Evolutionary conservation across 2,888 invertebrate species (phyloP), one percentile per base, ranked within the genome.

Genomic region (Drosophila ustulata): DNA sequence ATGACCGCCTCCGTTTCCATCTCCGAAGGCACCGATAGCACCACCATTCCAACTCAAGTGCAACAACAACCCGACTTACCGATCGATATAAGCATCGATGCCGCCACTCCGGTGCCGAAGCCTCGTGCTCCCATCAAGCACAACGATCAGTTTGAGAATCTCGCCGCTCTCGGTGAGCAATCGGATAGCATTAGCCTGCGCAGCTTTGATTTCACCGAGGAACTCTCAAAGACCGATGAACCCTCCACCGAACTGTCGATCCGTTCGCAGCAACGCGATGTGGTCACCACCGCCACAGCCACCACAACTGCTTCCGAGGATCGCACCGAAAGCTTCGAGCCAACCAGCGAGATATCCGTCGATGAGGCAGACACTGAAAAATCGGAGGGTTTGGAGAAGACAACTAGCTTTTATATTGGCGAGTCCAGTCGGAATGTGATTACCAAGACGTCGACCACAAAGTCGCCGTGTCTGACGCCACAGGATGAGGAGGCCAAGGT

Each of bases 401-500:
- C 78, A 45, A 91, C 91, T 0, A 91, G 91, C 61, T 92, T 93
- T 50, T 93, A 92, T 62, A 93, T 93, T 45, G 93, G 93, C 0
- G 93, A 93, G 71, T 92, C 92, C 1, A 92, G 92, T 56, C 86
- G 85, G 1, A 92, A 93, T 82, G 88, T 93, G 1, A 93, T 93
- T 30, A 91, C 72, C 2, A 92, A 91, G 74, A 91, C 92, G 1
- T 82, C 90, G 7, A 41, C 39, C 25, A 81, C 88, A 7, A 89
- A 80, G 32, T 75, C 88, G 4, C 81, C 85, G 4, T 41, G 69
- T 25, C 55, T 63, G n/a, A 77, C 76, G 0, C 77, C 89, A 0
- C 88, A 82, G 43, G 80, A 81, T 2, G 87, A 86, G 43, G 76
- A 81, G 43, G 52, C 75, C 4, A 58, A 64, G 23, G 68, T 59